Evolutionary conservation across 2,113 vertebrate species (phyloP).

Genomic region (Poicephalus meyeri): DNA sequence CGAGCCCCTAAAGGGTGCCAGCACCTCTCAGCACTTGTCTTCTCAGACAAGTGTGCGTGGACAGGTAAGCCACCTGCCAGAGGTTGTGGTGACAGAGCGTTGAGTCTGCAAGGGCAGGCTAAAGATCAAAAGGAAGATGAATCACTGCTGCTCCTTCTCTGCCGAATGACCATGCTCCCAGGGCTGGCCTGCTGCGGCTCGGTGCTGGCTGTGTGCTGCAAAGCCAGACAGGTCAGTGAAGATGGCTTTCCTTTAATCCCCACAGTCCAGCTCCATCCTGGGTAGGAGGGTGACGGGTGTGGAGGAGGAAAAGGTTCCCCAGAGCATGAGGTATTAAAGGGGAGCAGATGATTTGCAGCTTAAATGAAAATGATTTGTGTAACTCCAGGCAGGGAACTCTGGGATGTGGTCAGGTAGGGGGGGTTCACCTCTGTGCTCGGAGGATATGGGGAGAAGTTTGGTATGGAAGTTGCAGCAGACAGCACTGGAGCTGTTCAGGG

Average conservation of each 20-base stretch:
- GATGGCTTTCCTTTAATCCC: neutral
- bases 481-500: neutral
- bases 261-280: neutral
- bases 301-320: neutral
- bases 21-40: neutral
- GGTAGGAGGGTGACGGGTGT: neutral
- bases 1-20: neutral
- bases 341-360: neutral
- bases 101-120: neutral
- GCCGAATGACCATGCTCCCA: neutral
- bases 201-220: neutral
- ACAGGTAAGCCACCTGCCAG: neutral
- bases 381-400: neutral
- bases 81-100: neutral
- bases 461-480: neutral
- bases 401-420: neutral
- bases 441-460: neutral
- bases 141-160: neutral
- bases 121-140: conserved; percentile 19
- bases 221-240: neutral
- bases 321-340: neutral
- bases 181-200: neutral
- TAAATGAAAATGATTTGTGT: neutral
- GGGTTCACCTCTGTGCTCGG: neutral
- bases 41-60: neutral